Conservation (phyloP, 2,113 vertebrate species). For the Cyprinodon variegatus region DNA sequence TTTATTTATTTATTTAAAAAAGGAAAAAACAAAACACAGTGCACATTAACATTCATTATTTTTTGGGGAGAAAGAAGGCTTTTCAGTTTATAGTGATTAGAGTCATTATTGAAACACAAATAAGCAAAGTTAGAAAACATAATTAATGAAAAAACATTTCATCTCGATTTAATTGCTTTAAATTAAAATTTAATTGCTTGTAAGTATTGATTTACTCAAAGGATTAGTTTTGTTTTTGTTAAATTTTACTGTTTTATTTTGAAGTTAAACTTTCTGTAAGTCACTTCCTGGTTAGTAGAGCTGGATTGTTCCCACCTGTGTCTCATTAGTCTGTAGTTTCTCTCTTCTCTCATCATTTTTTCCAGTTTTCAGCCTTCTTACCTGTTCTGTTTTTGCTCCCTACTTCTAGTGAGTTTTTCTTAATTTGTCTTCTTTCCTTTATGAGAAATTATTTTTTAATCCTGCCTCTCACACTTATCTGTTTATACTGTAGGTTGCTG, state of each 20-base stretch:
- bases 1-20: too few relatives aligned
- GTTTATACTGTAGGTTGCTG: background rate
- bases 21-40: too few relatives aligned
- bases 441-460: background rate
- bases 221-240: background rate
- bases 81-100: too few relatives aligned
- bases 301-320: background rate
- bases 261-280: background rate
- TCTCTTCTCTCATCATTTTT: too few relatives aligned
- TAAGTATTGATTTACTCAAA: background rate
- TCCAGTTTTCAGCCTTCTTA: background rate
- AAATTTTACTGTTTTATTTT: constrained; percentile 3
- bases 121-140: too few relatives aligned
- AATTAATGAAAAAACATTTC: too few relatives aligned
- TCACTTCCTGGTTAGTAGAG: background rate
- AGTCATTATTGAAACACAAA: too few relatives aligned
- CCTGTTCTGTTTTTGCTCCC: background rate
- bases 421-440: background rate
- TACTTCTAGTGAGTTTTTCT: background rate
- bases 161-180: too few relatives aligned
- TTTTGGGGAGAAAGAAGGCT: too few relatives aligned
- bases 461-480: background rate
- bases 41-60: too few relatives aligned
- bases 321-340: background rate
- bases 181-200: too few relatives aligned